A percentile compares a stretch with the other conserved stretches of the same genome.
These are phyloP conservation scores for Gyps fulvus DNA, from an alignment of 2,113 vertebrate species.

Conservation along the genomic window DNA sequence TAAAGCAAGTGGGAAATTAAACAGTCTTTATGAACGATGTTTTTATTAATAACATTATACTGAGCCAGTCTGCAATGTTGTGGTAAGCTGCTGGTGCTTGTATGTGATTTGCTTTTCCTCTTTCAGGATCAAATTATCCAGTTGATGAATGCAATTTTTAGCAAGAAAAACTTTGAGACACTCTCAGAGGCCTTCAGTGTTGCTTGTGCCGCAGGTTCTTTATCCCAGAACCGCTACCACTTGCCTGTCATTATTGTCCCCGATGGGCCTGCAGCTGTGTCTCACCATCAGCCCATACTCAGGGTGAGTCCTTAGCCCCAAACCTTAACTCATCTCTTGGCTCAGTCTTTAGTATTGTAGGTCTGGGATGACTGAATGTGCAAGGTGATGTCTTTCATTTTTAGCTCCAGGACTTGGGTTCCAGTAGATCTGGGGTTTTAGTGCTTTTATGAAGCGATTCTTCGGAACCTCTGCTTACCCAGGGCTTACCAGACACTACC, in stretches of 20 bases:
- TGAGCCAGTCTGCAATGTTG: background rate
- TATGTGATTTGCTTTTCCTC: background rate
- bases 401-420: background rate
- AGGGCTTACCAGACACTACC: background rate
- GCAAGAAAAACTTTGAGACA: conserved; percentile 93
- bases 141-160: conserved; percentile 93
- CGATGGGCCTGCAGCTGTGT: conserved; percentile 84
- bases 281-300: conserved; percentile 87
- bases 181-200: conserved; percentile 92
- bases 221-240: conserved; percentile 91
- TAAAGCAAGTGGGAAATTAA: background rate
- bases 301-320: conserved; percentile 71
- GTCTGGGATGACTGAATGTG: background rate
- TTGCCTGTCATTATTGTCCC: conserved; percentile 84
- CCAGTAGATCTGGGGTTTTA: background rate
- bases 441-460: background rate
- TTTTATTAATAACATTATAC: background rate
- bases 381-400: background rate
- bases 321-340: background rate
- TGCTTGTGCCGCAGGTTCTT: conserved; percentile 81
- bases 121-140: conserved; percentile 94
- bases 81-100: background rate
- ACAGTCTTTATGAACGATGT: background rate
- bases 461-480: background rate
- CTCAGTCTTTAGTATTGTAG: background rate